A percentile compares a stretch with the other conserved stretches of the same genome.
These are phyloP conservation scores for Aphelocoma californica DNA, from an alignment of 2,797 vertebrate species.

Conservation along the genomic window DNA sequence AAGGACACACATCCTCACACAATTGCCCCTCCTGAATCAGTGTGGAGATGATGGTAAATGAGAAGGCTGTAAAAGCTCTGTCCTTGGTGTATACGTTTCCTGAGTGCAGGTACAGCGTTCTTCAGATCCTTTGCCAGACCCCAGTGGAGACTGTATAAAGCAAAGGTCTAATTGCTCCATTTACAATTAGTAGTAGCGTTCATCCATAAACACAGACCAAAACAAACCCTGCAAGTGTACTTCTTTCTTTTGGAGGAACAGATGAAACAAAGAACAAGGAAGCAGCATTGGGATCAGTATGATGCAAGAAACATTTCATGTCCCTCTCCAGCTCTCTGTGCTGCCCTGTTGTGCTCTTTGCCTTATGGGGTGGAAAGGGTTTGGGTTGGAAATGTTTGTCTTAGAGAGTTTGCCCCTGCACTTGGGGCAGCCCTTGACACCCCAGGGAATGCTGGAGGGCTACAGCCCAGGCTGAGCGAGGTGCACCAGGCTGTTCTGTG, in stretches of 20 bases:
- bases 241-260: not conserved
- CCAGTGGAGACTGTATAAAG: not conserved
- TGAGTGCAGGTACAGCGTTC: not conserved
- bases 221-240: not conserved
- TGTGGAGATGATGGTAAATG: not conserved
- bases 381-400: not conserved
- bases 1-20: not conserved
- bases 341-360: not conserved
- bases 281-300: not conserved
- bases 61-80: conserved; percentile 34
- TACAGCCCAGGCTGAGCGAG: not conserved
- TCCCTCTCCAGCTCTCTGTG: rapidly evolving
- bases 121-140: conserved; percentile 38
- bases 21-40: not conserved
- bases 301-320: not conserved
- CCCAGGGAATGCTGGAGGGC: not conserved
- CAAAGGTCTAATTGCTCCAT: conserved; percentile 33
- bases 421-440: rapidly evolving
- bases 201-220: conserved; percentile 5
- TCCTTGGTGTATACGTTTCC: not conserved
- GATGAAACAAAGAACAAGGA: not conserved
- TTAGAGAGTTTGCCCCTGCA: not conserved
- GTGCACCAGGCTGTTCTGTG: not conserved
- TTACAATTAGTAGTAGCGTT: not conserved
- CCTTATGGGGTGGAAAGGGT: not conserved